Evolutionary conservation across 2,797 vertebrate species (phyloP).

Genomic region (Echeneis naucrates): DNA sequence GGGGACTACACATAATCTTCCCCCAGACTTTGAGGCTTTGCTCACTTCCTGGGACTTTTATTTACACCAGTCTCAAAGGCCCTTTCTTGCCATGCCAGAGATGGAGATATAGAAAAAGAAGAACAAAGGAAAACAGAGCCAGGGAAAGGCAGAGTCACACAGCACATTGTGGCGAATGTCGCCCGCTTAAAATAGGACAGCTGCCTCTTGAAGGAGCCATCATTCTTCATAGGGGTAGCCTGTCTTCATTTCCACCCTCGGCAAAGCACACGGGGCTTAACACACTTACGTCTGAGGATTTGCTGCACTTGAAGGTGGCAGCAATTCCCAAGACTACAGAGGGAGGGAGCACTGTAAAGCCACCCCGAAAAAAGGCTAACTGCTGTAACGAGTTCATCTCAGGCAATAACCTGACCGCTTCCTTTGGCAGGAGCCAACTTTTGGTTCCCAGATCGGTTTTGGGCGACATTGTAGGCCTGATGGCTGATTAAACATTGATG

Average conservation of each 20-base stretch:
- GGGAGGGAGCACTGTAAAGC: conserved; percentile 43
- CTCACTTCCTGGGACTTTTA: conserved; percentile 61
- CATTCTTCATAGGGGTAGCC: conserved; percentile 76
- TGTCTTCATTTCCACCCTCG: conserved; percentile 74
- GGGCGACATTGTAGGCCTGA: not conserved
- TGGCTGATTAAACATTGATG: conserved; percentile 6
- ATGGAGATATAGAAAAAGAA: conserved; percentile 48
- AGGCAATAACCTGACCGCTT: conserved; percentile 36
- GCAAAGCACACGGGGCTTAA: conserved; percentile 76
- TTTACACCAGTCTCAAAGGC: conserved; percentile 62
- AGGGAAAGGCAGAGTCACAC: conserved; percentile 40
- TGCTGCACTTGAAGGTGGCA: conserved; percentile 71
- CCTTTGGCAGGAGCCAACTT: conserved; percentile 10
- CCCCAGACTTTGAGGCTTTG: conserved; percentile 65
- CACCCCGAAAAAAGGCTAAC: conserved; percentile 2
- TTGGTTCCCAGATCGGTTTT: not conserved
- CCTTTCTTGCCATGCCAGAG: conserved; percentile 41
- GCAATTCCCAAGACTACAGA: conserved; percentile 56
- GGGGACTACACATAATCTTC: conserved; percentile 72
- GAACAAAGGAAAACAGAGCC: conserved; percentile 54
- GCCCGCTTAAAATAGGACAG: conserved; percentile 78
- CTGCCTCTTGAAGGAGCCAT: conserved; percentile 74
- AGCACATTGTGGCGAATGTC: conserved; percentile 45
- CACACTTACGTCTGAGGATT: conserved; percentile 78
- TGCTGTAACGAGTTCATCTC: conserved; percentile 34